Evolutionary conservation across 2,797 vertebrate genomes (phyloP).

Genomic region (Clarias laeviceps): DNA sequence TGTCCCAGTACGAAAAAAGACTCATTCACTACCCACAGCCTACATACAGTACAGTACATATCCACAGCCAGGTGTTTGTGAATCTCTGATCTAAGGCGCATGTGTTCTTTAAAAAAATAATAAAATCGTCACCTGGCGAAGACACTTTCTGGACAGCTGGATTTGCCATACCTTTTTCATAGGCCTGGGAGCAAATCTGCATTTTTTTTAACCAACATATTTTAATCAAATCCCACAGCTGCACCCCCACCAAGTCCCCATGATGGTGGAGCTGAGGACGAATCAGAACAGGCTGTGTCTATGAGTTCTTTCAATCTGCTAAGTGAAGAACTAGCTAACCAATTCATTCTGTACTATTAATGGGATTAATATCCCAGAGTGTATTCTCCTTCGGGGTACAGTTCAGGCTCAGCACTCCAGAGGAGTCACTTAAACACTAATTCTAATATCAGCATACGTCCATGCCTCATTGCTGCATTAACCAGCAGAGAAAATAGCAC

Average conservation of each 20-base stretch:
- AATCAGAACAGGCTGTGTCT: neutral
- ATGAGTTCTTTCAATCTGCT: conserved; percentile 13
- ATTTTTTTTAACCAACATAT: neutral
- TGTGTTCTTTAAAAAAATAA: neutral
- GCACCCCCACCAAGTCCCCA: neutral
- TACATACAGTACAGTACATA: too few species aligned
- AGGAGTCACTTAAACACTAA: conserved; percentile 47
- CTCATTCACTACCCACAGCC: too few species aligned
- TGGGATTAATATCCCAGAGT: conserved; percentile 39
- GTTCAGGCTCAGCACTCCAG: conserved; percentile 33
- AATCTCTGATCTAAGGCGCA: neutral
- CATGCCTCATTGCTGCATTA: conserved; percentile 60
- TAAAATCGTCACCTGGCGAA: neutral
- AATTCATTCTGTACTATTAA: conserved; percentile 19
- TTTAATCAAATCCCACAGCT: neutral
- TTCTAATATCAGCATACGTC: conserved; percentile 51
- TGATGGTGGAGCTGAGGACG: neutral
- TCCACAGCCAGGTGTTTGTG: neutral
- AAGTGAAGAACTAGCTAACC: conserved; percentile 22
- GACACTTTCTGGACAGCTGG: neutral
- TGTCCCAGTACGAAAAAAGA: neutral
- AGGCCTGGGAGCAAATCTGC: neutral
- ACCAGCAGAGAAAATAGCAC: conserved; percentile 56
- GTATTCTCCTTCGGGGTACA: conserved; percentile 28
- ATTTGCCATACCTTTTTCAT: neutral